These are phyloP conservation scores for Cygnus atratus DNA, from an alignment of 2,113 vertebrate genomes.

Conservation along the genomic window DNA sequence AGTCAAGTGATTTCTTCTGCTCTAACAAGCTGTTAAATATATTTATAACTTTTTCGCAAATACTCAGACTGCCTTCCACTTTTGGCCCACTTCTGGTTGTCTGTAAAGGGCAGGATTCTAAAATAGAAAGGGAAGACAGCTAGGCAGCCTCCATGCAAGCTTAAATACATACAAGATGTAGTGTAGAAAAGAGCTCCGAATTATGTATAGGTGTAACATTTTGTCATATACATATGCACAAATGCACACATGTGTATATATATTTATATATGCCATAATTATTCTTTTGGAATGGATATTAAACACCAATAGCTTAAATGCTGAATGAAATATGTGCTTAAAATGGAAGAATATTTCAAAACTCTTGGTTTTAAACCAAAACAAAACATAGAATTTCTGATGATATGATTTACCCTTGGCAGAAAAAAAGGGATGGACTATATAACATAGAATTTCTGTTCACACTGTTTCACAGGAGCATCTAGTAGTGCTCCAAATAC, in stretches of 20 bases:
- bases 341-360: not conserved
- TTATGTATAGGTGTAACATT: not conserved
- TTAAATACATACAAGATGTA: not conserved
- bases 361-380: not conserved
- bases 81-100: not conserved
- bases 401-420: not conserved
- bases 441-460: not conserved
- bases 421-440: not conserved
- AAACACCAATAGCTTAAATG: not conserved
- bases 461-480: not conserved
- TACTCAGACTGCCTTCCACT: not conserved
- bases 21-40: not conserved
- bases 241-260: not conserved
- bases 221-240: not conserved
- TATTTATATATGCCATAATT: not conserved
- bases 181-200: not conserved
- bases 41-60: not conserved
- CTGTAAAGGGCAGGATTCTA: not conserved
- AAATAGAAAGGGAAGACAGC: not conserved
- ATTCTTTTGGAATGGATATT: not conserved
- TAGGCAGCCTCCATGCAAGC: not conserved
- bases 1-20: not conserved
- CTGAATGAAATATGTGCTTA: not conserved
- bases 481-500: not conserved
- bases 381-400: not conserved